Evolutionary conservation across 2,113 vertebrate species (phyloP).

Genomic region (Salvelinus sp.): DNA sequence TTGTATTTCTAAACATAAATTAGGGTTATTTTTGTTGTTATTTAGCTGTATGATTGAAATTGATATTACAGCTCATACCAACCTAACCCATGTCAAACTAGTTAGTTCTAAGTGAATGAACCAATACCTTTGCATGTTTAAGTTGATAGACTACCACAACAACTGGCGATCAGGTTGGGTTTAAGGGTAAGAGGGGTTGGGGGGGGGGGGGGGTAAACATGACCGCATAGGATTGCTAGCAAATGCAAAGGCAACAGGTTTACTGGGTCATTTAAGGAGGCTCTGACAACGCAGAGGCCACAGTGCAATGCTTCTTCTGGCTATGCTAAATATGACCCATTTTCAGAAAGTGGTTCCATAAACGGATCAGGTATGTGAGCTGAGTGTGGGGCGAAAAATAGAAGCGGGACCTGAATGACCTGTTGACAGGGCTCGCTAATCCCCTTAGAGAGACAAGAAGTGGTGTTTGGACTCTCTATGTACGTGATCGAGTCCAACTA

Average conservation of each 20-base stretch:
- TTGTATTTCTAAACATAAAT: too few species aligned
- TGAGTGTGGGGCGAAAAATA: conserved; percentile 53
- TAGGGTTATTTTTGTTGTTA: not conserved
- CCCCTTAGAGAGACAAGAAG: not conserved
- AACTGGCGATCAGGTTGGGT: conserved; percentile 56
- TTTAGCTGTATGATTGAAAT: not conserved
- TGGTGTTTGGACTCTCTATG: conserved; percentile 29
- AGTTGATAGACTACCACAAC: conserved; percentile 54
- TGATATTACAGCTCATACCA: not conserved
- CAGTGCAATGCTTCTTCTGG: conserved; percentile 49
- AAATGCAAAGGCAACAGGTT: conserved; percentile 64
- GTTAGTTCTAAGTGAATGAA: not conserved
- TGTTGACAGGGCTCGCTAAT: conserved; percentile 31
- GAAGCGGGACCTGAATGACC: conserved; percentile 44
- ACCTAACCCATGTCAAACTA: not conserved
- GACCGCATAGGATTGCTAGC: conserved; percentile 63
- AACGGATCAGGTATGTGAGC: conserved; percentile 50
- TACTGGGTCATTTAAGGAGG: conserved; percentile 68
- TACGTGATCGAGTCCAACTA: not conserved
- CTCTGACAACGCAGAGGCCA: conserved; percentile 58
- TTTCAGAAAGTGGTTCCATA: conserved; percentile 44
- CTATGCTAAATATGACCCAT: conserved; percentile 52
- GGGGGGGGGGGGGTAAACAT: conserved; percentile 62
- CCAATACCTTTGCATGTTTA: not conserved
- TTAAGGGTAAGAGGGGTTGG: conserved; percentile 46